Base-by-base conservation (phyloP, 2,113 vertebrate genomes). In the Melanostigma gelatinosum region DNA sequence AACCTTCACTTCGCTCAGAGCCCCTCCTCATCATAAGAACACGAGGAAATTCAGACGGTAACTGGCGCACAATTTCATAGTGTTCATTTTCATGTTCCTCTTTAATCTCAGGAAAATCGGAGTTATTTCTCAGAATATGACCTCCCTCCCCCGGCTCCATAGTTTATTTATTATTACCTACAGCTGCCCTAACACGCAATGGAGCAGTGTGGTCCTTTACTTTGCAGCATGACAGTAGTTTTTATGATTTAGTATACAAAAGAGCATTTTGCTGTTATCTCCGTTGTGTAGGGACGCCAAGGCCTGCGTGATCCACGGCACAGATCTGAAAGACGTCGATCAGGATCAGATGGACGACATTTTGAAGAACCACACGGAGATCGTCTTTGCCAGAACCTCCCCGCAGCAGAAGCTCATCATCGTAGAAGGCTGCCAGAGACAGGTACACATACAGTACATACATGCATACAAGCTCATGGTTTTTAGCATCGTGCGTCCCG, bases 361-460 rank as follows among this genome's bases (percentile, higher is more conserved):
- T 80, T 88, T 97, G 85, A 95, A 93, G 91, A 97, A 97, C 89
- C 96, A 97, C 93, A 97, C 97, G 0, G 97, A 96, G 92, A 96
- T 97, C 0, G 94, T 95, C 65, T 96, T 98, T 5, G 97, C 97
- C 50, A 94, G 97, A 60, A 98, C 97, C 2, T 97, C 97, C 29
- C 97, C 97, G 3, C 97, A 97, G 83, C 97, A 97, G 94, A 97
- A 97, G 58, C 95, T 97, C 57, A 96, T 97, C 88, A 97, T 98
- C 0, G 97, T 97, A 57, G 94, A 94, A 63, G 95, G 89, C 44
- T 96, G 94, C 79, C 93, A 95, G 89, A 85, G 93, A 89, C 93
- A 92, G 93, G 94, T 94, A 24, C 52, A 0, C 6, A 11, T 18
- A 68, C 36, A 22, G 5, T 16, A 2, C 27, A n/a, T 34, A n/a